Evolutionary conservation across 2,888 invertebrate genomes (phyloP), one percentile per base, ranked within the genome.

Genomic region (Petrolisthes cinctipes): DNA sequence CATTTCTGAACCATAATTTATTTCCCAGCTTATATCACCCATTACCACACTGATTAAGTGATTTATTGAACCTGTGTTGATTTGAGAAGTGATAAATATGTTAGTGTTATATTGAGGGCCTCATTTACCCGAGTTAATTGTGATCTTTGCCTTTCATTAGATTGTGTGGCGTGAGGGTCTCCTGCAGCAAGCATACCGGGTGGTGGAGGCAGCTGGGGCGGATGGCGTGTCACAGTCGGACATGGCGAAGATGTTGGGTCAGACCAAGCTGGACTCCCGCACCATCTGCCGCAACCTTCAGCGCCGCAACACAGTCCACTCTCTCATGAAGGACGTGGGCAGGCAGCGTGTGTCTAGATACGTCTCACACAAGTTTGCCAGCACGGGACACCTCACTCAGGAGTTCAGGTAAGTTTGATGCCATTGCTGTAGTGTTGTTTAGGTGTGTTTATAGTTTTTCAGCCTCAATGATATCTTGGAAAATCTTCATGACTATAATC

Each of bases 201-300:
- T 93, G 0, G 93, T 95, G 0, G 93, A 94, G 75, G 92, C 92
- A 1, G 92, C 93, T 7, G 94, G 94, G 4, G 92, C 92, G 0
- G 93, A 94, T 1, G 95, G 95, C 1, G 91, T 94, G 5, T 94
- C 94, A 86, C 94, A 94, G 91, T 91, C 86, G 6, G 91, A 92
- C 37, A 76, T 93, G 61, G 91, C 91, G 3, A 87, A 90, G 79
- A 83, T 89, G 7, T 86, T 92, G 56, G 91, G 91, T 0, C 89
- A 92, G 17, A 91, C 91, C 5, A 91, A 91, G 37, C 91, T 92
- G 9, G 92, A 92, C 75, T 91, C 91, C 0, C 88, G 92, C 9
- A 86, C 90, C 17, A 86, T 92, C 14, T 92, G 92, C n/a, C 93
- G 94, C 66, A 94, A 93, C 91, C 91, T 94, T 37, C 92, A 92